These are phyloP conservation scores for Nymphicus hollandicus DNA, from an alignment of 2,113 vertebrate genomes.

Conservation along the genomic window DNA sequence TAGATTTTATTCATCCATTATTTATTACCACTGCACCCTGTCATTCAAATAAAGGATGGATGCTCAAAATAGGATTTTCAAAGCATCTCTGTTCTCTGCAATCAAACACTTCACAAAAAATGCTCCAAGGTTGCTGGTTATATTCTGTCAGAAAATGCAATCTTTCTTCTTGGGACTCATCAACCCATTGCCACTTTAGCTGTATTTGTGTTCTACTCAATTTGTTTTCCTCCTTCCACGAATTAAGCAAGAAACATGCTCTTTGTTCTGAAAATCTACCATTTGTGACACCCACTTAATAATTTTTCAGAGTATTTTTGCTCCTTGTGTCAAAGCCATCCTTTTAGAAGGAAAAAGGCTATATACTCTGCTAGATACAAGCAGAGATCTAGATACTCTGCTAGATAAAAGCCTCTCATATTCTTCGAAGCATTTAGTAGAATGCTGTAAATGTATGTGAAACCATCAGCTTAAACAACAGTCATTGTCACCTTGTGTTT, in stretches of 20 bases:
- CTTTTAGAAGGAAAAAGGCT: neutral
- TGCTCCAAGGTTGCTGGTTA: neutral
- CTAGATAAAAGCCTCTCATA: neutral
- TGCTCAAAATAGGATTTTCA: neutral
- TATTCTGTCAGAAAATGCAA: neutral
- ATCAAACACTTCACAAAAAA: neutral
- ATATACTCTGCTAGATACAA: neutral
- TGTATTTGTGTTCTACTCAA: neutral
- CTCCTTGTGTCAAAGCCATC: neutral
- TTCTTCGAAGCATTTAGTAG: neutral
- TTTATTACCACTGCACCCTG: neutral
- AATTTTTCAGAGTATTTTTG: neutral
- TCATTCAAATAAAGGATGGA: neutral
- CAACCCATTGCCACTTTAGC: neutral
- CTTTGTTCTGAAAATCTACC: neutral
- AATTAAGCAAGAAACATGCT: neutral
- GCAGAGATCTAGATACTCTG: neutral
- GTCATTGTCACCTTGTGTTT: neutral
- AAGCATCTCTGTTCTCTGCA: neutral
- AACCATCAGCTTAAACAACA: neutral
- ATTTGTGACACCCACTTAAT: neutral
- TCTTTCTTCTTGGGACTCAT: neutral
- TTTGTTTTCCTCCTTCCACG: neutral
- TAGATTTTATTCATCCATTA: slow-evolving; percentile 10
- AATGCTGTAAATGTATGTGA: neutral